phyloP scores from a whole-genome alignment of 2,113 vertebrate genomes.

The Phylloscopus trochilus region DNA sequence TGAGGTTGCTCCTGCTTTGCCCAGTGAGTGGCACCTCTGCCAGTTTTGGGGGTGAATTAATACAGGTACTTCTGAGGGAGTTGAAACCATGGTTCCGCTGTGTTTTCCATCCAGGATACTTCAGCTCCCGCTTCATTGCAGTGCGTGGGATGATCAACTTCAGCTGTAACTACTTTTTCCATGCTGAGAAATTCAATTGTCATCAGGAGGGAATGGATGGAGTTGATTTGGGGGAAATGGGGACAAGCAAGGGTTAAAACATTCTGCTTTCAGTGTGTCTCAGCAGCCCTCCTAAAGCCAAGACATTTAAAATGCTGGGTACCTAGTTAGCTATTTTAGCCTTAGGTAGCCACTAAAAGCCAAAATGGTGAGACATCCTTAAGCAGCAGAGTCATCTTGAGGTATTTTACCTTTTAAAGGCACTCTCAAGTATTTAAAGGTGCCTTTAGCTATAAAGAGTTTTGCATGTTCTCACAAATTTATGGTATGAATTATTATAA shows the following conservation, averaged over 20 bases:
- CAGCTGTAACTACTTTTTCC: neutral
- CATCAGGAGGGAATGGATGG: neutral
- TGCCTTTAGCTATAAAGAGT: conserved; percentile 54
- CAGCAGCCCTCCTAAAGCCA: neutral
- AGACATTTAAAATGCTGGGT: neutral
- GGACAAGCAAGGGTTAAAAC: neutral
- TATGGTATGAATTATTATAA: conserved; percentile 51
- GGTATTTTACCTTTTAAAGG: conserved; percentile 45
- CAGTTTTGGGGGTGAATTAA: neutral
- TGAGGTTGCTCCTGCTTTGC: neutral
- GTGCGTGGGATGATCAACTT: neutral
- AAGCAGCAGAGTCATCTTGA: conserved; percentile 6
- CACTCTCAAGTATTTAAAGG: conserved; percentile 44
- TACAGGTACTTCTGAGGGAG: neutral
- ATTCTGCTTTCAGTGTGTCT: neutral
- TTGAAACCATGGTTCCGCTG: rapidly evolving
- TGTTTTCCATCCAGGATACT: neutral
- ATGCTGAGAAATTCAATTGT: neutral
- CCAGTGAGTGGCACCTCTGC: neutral
- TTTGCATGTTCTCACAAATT: conserved; percentile 50
- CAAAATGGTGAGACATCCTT: conserved; percentile 10
- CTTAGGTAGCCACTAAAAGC: conserved; percentile 23
- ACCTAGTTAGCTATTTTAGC: neutral
- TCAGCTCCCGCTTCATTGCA: rapidly evolving
- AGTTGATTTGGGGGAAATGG: neutral